Base-by-base conservation (phyloP, 2,888 invertebrate genomes). In the Callosobruchus maculatus region DNA sequence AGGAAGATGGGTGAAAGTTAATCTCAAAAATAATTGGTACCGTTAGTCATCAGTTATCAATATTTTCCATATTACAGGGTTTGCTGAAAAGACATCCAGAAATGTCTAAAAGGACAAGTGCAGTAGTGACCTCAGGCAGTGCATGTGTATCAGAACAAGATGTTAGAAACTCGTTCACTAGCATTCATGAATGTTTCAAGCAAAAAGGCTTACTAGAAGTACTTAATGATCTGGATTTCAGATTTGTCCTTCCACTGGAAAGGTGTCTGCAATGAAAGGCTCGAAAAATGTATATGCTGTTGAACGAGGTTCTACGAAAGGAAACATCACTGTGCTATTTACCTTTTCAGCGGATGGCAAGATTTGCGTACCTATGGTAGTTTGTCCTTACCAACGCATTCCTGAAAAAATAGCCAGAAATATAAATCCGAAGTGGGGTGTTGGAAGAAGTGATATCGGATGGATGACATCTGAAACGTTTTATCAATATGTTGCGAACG, bases 401-500 rank as follows among this genome's bases (percentile, higher is more conserved):
- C 80, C 81, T 67, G 78, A 80, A 70, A 73, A 67, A 71, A 68
- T 77, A 75, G 76, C 80, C 75, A 76, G 72, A 67, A 49, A 72
- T 30, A 72, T 77, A 49, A 73, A 77, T 70, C 31, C 31, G 20
- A 77, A 75, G 13, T 83, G 83, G 83, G 82, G 80, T 30, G 76
- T 80, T 68, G 82, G 81, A 9, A 72, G 80, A 74, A 78, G 78
- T 72, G 83, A 83, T n/a, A 82, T 80, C 77, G 83, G 83, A 2
- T 82, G 82, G 82, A 84, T 83, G 83, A 83, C 81, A 18, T 73
- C 79, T 20, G 78, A 81, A 77, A 78, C 79, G 13, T 83, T 83
- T 77, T 83, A 80, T 74, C 80, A 83, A 71, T 72, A 70, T 71
- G 79, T 83, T 67, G 80, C 72, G 49, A 82, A 82, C 20, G 73